A percentile compares a stretch with the other conserved stretches of the same genome.
phyloP scores from a whole-genome alignment of 2,888 invertebrate species.

The Ecliptopera silaceata region DNA sequence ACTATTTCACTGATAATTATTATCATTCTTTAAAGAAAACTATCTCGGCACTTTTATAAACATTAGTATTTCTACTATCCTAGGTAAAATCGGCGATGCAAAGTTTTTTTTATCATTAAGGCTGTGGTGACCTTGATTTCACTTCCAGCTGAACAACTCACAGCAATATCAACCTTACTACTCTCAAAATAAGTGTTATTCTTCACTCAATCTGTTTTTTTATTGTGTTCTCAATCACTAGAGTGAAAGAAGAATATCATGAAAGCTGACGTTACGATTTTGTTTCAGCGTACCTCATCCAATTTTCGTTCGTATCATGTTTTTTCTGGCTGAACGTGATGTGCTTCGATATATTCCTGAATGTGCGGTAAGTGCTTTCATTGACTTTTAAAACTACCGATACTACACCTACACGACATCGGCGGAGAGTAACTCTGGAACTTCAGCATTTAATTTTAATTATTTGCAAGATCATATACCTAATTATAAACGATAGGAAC shows the following conservation, averaged over 20 bases:
- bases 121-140: neutral
- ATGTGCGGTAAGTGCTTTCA: constrained; percentile 73
- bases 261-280: constrained; percentile 36
- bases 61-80: too few relatives aligned
- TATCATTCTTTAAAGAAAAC: too few relatives aligned
- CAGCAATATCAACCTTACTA: constrained; percentile 20
- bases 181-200: constrained; percentile 17
- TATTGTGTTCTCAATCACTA: constrained; percentile 26
- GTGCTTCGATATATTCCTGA: constrained; percentile 85
- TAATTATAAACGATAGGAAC: too few relatives aligned
- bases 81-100: too few relatives aligned
- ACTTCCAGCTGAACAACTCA: neutral
- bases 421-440: too few relatives aligned
- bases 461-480: too few relatives aligned
- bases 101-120: neutral
- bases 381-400: neutral
- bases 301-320: constrained; percentile 85
- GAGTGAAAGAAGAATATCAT: constrained; percentile 22
- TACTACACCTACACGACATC: too few relatives aligned
- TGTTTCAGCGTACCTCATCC: constrained; percentile 85
- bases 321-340: constrained; percentile 88
- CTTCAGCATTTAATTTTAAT: too few relatives aligned
- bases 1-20: too few relatives aligned
- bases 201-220: constrained; percentile 7
- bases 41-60: too few relatives aligned